Evolutionary conservation across 2,113 vertebrate genomes (phyloP).

Genomic region (mouse (Mus musculus)): GRCm39 chr11:62800501-62801000

Average conservation of each 20-base stretch:
- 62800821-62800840: neutral
- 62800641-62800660: neutral
- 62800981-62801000: neutral
- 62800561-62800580: neutral
- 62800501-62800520: neutral
- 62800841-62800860: neutral
- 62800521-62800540: neutral
- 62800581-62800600: fast-evolving
- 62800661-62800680: neutral
- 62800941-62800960: neutral
- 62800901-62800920: neutral
- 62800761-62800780: neutral
- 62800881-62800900: neutral
- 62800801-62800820: neutral
- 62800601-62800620: neutral
- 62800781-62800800: neutral
- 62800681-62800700: neutral
- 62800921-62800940: neutral
- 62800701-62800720: neutral
- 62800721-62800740: neutral
- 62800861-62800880: neutral
- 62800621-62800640: neutral
- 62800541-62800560: neutral
- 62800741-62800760: neutral
- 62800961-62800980: neutral